These are phyloP conservation scores for Syngnathus typhle DNA, from an alignment of 2,113 vertebrate genomes.

Conservation along the genomic window DNA sequence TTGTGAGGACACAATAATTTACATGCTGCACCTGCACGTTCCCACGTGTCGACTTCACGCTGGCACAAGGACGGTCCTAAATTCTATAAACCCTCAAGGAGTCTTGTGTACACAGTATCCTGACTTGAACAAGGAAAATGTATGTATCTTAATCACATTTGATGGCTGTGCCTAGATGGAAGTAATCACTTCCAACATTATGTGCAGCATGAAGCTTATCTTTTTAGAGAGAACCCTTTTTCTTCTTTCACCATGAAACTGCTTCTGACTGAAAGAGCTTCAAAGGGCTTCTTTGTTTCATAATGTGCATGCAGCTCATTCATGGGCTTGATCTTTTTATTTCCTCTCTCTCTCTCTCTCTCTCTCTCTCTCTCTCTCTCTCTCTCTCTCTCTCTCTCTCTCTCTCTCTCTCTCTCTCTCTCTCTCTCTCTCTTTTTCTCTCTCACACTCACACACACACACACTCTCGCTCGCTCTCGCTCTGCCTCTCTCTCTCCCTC, in stretches of 20 bases:
- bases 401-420: constrained; percentile 30
- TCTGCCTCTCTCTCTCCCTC: constrained; percentile 35
- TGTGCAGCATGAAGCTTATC: constrained; percentile 72
- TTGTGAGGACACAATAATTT: constrained; percentile 66
- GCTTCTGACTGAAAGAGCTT: constrained; percentile 74
- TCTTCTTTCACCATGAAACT: constrained; percentile 75
- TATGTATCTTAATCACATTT: constrained; percentile 71
- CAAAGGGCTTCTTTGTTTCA: constrained; percentile 75
- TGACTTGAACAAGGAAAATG: constrained; percentile 51
- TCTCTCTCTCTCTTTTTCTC: constrained; percentile 29
- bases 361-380: constrained; percentile 32
- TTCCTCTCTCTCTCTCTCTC: constrained; percentile 41
- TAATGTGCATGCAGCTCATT: constrained; percentile 75
- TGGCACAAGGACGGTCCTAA: constrained; percentile 37
- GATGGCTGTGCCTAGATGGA: constrained; percentile 70
- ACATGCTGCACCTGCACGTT: constrained; percentile 59
- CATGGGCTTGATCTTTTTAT: constrained; percentile 63
- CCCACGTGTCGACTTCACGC: constrained; percentile 39
- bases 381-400: constrained; percentile 18
- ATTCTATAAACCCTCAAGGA: constrained; percentile 43
- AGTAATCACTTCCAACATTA: constrained; percentile 70
- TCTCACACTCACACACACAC: constrained; percentile 27
- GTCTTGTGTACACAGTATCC: constrained; percentile 44
- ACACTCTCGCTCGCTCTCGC: constrained; percentile 26
- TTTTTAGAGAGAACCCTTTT: constrained; percentile 71